phyloP scores from a whole-genome alignment of 2,113 vertebrate species.

The Daphoenositta chrysoptera region DNA sequence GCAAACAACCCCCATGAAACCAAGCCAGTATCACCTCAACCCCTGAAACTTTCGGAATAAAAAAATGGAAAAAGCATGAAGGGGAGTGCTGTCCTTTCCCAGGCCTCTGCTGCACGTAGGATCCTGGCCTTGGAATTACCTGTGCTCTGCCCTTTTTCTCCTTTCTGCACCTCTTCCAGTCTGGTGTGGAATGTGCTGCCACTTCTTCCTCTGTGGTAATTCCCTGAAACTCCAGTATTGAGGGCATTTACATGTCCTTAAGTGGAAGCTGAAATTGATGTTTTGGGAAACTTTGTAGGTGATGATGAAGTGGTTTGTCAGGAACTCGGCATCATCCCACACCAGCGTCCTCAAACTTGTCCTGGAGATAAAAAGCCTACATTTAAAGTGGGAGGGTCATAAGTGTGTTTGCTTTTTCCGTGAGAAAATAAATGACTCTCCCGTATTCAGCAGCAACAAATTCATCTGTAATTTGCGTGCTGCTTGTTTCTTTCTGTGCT shows the following conservation, averaged over 20 bases:
- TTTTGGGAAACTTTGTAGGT: background rate
- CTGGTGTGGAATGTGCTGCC: background rate
- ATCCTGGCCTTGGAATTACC: background rate
- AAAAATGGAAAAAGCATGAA: background rate
- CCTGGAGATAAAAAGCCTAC: background rate
- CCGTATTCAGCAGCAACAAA: background rate
- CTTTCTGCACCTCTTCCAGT: background rate
- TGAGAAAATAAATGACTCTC: background rate
- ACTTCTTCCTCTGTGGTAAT: background rate
- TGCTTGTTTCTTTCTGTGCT: background rate
- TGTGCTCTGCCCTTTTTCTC: background rate
- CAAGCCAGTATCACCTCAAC: background rate
- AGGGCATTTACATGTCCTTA: background rate
- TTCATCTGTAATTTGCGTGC: background rate
- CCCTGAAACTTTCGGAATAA: background rate
- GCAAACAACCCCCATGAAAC: background rate
- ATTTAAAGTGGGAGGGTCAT: slow-evolving; percentile 19
- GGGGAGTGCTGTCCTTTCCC: background rate
- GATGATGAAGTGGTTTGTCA: slow-evolving; percentile 1
- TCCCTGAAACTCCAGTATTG: background rate
- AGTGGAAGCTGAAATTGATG: background rate
- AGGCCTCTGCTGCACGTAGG: background rate
- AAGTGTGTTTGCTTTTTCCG: background rate
- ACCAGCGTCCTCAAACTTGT: background rate
- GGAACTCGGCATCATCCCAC: background rate